Conservation (phyloP, 2,888 invertebrate genomes). For the Drosophila sordidula region DNA sequence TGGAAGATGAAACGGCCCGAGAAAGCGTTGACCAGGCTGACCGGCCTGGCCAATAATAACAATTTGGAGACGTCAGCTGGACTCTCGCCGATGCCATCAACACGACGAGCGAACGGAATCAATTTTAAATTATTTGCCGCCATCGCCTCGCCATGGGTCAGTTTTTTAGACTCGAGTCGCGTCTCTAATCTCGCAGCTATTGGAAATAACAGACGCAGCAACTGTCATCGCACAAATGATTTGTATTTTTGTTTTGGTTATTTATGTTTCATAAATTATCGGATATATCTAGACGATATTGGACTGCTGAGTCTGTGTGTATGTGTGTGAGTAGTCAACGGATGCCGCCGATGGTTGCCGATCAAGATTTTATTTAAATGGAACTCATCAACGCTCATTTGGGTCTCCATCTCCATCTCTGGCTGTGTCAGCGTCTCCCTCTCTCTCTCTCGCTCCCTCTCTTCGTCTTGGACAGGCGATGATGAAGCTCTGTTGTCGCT, state of each 20-base stretch:
- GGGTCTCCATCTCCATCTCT: conserved; percentile 48
- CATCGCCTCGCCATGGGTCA: conserved; percentile 32
- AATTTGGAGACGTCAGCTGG: conserved; percentile 51
- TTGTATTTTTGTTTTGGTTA: conserved; percentile 83
- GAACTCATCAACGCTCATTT: conserved; percentile 81
- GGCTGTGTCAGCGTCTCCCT: conserved; percentile 14
- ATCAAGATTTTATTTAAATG: conserved; percentile 81
- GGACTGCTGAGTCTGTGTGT: conserved; percentile 19
- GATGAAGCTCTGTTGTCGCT: conserved; percentile 64
- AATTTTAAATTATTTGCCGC: conserved; percentile 62
- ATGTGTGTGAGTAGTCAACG: conserved; percentile 46
- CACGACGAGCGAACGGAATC: conserved; percentile 61
- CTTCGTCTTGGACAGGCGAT: conserved; percentile 49
- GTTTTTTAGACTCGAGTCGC: conserved; percentile 1
- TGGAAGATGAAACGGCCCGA: conserved; percentile 70
- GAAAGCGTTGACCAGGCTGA: conserved; percentile 39
- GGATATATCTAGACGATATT: conserved; percentile 72
- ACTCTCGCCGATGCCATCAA: conserved; percentile 56
- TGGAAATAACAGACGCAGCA: conserved; percentile 65
- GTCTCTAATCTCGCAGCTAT: conserved; percentile 27
- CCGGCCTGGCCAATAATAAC: conserved; percentile 35
- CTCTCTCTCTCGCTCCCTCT: conserved; percentile 6
- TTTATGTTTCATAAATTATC: conserved; percentile 85
- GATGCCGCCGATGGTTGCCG: conserved; percentile 61
- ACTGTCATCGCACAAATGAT: conserved; percentile 84